Evolutionary conservation across 2,888 invertebrate genomes (phyloP).

Genomic region (Lasioglossum villosulum): DNA sequence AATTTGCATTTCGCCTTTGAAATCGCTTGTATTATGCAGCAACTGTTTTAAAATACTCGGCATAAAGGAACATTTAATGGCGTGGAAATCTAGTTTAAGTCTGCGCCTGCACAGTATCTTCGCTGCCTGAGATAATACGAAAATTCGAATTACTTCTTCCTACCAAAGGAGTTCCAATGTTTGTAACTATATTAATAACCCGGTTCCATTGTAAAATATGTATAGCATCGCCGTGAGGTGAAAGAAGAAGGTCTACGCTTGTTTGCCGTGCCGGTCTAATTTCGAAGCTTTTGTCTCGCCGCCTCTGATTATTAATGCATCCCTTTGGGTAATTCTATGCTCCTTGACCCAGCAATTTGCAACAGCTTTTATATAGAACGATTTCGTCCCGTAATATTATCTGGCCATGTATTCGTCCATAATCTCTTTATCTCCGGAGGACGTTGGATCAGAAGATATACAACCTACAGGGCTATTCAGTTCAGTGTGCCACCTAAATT

Average conservation of each 20-base stretch:
- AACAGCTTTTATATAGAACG: constrained; percentile 38
- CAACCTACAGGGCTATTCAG: neutral
- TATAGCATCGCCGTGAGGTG: neutral
- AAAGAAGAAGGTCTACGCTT: neutral
- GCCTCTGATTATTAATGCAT: constrained; percentile 22
- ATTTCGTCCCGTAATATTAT: constrained; percentile 39
- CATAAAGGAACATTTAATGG: neutral
- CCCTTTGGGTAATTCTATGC: constrained; percentile 5
- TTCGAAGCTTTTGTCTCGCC: neutral
- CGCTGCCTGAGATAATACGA: constrained; percentile 5
- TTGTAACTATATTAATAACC: neutral
- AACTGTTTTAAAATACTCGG: neutral
- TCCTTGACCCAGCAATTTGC: constrained; percentile 50
- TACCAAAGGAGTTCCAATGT: neutral
- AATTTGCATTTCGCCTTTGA: constrained; percentile 6
- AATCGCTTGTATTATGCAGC: neutral
- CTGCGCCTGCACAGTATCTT: neutral
- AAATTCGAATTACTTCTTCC: neutral
- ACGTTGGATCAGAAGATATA: neutral
- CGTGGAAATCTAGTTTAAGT: neutral
- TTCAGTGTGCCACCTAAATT: neutral
- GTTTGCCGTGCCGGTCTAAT: neutral
- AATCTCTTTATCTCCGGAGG: constrained; percentile 50
- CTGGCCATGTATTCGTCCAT: constrained; percentile 17
- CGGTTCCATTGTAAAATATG: constrained; percentile 12